Evolutionary conservation across 2,888 invertebrate genomes (phyloP).

Genomic region (Latrodectus hesperus): DNA sequence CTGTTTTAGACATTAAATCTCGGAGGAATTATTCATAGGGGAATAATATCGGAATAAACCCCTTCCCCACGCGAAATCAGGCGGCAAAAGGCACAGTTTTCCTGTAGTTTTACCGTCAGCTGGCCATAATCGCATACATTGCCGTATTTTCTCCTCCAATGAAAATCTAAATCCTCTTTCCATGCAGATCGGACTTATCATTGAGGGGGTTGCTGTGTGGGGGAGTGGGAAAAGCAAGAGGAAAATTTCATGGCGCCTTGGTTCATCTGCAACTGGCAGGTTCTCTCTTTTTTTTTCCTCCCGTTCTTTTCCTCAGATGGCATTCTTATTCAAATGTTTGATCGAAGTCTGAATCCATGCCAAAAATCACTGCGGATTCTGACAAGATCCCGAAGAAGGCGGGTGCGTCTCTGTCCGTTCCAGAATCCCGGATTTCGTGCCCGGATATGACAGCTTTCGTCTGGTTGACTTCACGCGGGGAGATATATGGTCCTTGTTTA

Average conservation of each 20-base stretch:
- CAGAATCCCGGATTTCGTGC: background rate
- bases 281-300: background rate
- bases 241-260: slow-evolving; percentile 31
- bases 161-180: slow-evolving; percentile 45
- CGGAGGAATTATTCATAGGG: slow-evolving; percentile 34
- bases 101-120: slow-evolving; percentile 29
- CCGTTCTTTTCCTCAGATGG: slow-evolving; percentile 23
- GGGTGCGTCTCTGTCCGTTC: background rate
- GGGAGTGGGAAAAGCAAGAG: slow-evolving; percentile 6
- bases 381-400: background rate
- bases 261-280: slow-evolving; percentile 52
- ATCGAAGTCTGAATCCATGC: slow-evolving; percentile 46
- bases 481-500: background rate
- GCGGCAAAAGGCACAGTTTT: background rate
- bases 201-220: background rate
- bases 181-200: slow-evolving; percentile 1
- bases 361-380: slow-evolving; percentile 22
- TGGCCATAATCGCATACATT: slow-evolving; percentile 56
- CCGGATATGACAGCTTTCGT: background rate
- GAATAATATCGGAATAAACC: slow-evolving; percentile 6
- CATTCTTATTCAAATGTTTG: slow-evolving; percentile 55
- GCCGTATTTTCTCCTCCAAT: slow-evolving; percentile 50
- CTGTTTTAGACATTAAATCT: background rate
- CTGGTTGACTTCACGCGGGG: background rate
- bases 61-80: background rate